Base-by-base conservation (phyloP, 37 sponge, comb jelly and placozoan species). In the Halisarca cf. caerulea region DNA sequence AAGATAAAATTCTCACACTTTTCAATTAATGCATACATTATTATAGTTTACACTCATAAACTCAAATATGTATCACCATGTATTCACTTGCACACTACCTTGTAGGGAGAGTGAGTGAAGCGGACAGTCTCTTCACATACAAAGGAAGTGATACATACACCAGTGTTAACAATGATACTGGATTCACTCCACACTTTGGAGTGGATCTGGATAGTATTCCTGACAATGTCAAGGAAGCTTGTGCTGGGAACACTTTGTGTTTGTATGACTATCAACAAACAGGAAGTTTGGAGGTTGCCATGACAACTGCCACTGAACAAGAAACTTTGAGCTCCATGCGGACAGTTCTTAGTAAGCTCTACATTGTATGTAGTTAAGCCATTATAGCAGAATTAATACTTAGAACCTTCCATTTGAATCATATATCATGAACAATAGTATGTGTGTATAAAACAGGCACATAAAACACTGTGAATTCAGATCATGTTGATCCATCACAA, bases 161-260 rank as follows among this genome's bases (percentile, higher is more conserved):
- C 15, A 27, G 1, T 34, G 15, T 68, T 27, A 68, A 68, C 30
- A 34, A 68, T 68, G 69, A 68, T 34, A 68, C 35, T 34, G 30
- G 34, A 2, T 68, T 34, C 69, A 68, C 69, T 30, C 69, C 69
- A 3, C 11, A 34, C 32, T 68, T 68, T 68, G 69, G 69, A 30
- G 69, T 68, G 30, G 69, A 68, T 4, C 69, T 34, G 17, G 69
- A 68, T 34, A 68, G 69, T 68, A 34, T 68, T 3, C 69, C 69
- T 68, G 69, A 27, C 2, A 30, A 68, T 30, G 69, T 68, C 35
- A 68, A 30, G 69, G 69, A 28, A 17, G 2, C 69, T 34, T 68
- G 69, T 30, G 69, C 32, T 8, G 69, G 30, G 32, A 68, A 68
- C 4, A 68, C 14, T 28, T 17, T 32, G 4, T 68, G 69, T 30